These are phyloP conservation scores for Stomatorhinus ivindoensis DNA, from an alignment of 2,113 vertebrate species.

Conservation along the genomic window DNA sequence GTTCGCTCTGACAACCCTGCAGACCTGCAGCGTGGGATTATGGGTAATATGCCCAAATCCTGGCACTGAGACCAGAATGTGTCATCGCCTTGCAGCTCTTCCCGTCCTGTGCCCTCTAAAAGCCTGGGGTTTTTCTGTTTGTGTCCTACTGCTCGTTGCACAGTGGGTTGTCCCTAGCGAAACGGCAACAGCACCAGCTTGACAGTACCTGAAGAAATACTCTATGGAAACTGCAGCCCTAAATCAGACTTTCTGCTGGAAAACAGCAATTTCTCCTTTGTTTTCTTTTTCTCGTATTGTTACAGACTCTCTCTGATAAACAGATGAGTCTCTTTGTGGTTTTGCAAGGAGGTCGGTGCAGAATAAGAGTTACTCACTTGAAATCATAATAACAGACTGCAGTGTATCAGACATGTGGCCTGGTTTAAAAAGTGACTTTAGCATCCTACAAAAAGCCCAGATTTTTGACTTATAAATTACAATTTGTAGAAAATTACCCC, in stretches of 20 bases:
- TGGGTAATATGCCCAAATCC: conserved; percentile 3
- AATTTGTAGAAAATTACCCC: background rate
- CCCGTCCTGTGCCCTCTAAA: background rate
- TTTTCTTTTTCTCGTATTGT: background rate
- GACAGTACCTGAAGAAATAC: background rate
- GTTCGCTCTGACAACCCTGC: background rate
- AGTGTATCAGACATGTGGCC: background rate
- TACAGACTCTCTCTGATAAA: background rate
- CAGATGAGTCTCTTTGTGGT: background rate
- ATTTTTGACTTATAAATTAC: background rate
- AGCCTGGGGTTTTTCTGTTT: background rate
- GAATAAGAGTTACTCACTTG: background rate
- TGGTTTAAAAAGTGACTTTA: background rate
- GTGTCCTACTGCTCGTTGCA: background rate
- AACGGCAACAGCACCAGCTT: background rate
- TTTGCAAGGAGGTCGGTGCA: background rate
- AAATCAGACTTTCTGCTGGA: background rate
- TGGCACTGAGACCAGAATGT: background rate
- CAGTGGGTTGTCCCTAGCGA: background rate
- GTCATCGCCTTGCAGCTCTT: background rate
- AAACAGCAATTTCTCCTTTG: background rate
- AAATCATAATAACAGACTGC: background rate
- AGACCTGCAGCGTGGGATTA: background rate
- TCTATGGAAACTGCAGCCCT: background rate
- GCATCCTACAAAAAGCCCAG: background rate